Conservation (phyloP, 2,113 vertebrate genomes). For the Aplodontia rufa region DNA sequence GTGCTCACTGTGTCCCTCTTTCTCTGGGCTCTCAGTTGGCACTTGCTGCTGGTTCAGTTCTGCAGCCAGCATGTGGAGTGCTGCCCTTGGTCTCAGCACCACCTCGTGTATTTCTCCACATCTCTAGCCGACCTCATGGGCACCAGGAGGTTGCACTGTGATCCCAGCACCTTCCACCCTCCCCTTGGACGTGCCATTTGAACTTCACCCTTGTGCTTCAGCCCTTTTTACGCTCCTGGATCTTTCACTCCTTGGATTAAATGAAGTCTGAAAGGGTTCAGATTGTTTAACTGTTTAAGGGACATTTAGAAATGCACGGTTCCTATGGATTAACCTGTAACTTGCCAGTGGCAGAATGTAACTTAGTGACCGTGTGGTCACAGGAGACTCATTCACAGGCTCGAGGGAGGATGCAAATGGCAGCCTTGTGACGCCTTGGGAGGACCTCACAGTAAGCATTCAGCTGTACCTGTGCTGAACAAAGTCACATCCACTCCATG, state of each 20-base stretch:
- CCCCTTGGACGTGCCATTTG: neutral
- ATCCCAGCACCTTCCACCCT: neutral
- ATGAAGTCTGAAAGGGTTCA: neutral
- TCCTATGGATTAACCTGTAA: neutral
- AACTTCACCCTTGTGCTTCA: neutral
- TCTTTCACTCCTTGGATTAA: neutral
- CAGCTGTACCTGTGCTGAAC: too few species aligned
- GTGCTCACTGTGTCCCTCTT: neutral
- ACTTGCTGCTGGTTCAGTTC: accelerated
- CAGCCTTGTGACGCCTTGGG: neutral
- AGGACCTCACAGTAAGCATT: neutral
- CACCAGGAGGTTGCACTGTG: accelerated
- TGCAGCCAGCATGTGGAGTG: accelerated
- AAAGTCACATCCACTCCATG: too few species aligned
- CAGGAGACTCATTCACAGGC: neutral
- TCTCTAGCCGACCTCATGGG: accelerated
- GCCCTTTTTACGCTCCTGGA: neutral
- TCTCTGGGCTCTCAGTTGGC: accelerated
- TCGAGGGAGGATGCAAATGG: neutral
- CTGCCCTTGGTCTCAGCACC: accelerated
- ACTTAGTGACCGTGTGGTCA: neutral
- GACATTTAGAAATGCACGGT: neutral
- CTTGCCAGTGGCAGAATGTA: neutral
- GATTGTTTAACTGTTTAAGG: neutral
- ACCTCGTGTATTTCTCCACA: neutral